Percentiles rank a stretch among this genome's conserved stretches.
These are phyloP conservation scores for Augochlorella aurata DNA, from an alignment of 2,888 invertebrate genomes.

Conservation along the genomic window DNA sequence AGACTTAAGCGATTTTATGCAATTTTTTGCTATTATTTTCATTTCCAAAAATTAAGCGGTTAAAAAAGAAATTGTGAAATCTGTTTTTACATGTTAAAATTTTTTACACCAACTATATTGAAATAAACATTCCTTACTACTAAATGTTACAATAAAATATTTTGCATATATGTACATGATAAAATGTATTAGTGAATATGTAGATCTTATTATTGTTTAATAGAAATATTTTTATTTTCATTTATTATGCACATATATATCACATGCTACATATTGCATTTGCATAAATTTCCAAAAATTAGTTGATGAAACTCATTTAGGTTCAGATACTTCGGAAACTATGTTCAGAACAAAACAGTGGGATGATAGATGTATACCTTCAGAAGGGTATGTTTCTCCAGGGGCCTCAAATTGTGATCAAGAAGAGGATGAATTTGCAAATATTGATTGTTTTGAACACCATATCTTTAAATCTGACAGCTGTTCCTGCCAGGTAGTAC, in stretches of 20 bases:
- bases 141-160: background rate
- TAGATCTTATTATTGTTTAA: background rate
- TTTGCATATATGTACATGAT: background rate
- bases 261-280: background rate
- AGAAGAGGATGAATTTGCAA: constrained; percentile 54
- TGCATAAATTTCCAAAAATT: background rate
- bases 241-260: background rate
- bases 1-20: background rate
- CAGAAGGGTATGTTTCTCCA: constrained; percentile 78
- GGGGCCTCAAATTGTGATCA: constrained; percentile 75
- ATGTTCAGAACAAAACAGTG: constrained; percentile 76
- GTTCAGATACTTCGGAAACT: constrained; percentile 75
- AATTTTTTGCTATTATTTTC: background rate
- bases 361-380: constrained; percentile 76
- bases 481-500: constrained; percentile 77
- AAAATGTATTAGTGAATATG: background rate
- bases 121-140: background rate
- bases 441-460: constrained; percentile 23
- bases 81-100: background rate
- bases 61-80: background rate
- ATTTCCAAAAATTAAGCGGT: background rate
- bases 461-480: constrained; percentile 69
- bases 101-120: background rate
- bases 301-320: constrained; percentile 60
- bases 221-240: background rate